These are phyloP conservation scores for Chrysemys picta DNA, from an alignment of 2,113 vertebrate species.

Conservation along the genomic window DNA sequence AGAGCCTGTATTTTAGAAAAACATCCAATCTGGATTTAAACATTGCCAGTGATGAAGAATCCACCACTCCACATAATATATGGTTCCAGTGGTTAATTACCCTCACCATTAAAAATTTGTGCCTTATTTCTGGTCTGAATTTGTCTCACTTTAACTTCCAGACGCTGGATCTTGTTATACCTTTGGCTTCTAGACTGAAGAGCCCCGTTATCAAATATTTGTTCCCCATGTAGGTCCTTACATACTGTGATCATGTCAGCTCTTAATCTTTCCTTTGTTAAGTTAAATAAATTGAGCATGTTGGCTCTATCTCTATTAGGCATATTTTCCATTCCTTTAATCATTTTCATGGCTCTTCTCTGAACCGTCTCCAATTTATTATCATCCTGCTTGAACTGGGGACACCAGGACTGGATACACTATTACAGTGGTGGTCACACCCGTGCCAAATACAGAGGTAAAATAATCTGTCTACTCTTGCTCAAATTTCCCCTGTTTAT, in stretches of 20 bases:
- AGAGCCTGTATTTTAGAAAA: neutral
- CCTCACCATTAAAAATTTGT: neutral
- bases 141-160: neutral
- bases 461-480: too few relatives aligned
- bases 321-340: neutral
- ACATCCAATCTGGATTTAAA: neutral
- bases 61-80: neutral
- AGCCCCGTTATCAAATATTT: neutral
- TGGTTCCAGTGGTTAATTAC: neutral
- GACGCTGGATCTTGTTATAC: neutral
- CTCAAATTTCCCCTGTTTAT: too few relatives aligned
- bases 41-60: neutral
- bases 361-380: neutral
- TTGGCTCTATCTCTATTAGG: neutral
- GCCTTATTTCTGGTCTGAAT: neutral
- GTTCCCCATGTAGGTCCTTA: neutral
- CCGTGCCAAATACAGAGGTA: too few relatives aligned
- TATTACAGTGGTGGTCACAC: neutral
- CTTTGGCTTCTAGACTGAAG: neutral
- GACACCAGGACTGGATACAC: neutral
- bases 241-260: neutral
- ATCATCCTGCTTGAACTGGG: neutral
- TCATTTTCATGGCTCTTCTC: neutral
- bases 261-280: neutral
- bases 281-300: neutral